A percentile compares a stretch with the other conserved stretches of the same genome.
Evolutionary conservation across 2,797 vertebrate genomes (phyloP).

Genomic region (Gymnoscopelus microlampas): DNA sequence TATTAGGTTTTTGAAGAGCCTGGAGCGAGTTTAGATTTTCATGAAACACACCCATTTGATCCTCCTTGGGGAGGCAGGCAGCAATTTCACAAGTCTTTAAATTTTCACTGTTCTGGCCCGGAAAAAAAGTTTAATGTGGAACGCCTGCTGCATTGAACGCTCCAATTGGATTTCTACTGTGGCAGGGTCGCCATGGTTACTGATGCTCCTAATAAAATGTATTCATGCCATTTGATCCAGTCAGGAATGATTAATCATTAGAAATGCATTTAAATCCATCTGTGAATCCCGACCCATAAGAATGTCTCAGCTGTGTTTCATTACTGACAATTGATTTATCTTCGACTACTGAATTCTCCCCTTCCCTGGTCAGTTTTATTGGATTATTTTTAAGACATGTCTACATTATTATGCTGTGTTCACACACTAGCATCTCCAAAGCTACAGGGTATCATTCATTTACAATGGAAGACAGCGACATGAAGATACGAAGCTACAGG

Average conservation of each 20-base stretch:
- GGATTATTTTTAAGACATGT: too few relatives aligned
- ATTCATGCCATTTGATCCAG: constrained; percentile 46
- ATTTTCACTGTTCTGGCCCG: constrained; percentile 30
- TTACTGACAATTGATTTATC: constrained; percentile 25
- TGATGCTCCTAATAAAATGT: constrained; percentile 21
- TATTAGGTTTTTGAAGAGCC: constrained; percentile 7
- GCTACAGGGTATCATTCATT: too few relatives aligned
- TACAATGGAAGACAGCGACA: too few relatives aligned
- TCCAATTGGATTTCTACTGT: constrained; percentile 41
- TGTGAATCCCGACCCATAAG: constrained; percentile 28
- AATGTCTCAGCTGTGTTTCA: constrained; percentile 36
- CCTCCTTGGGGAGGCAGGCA: constrained; percentile 41
- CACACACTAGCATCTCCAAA: too few relatives aligned
- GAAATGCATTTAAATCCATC: constrained; percentile 43
- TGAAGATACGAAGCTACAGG: too few relatives aligned
- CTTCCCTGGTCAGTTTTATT: too few relatives aligned
- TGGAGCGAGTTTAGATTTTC: constrained; percentile 19
- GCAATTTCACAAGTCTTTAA: constrained; percentile 44
- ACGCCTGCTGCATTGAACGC: constrained; percentile 29
- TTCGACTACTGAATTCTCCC: neutral
- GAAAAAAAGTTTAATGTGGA: constrained; percentile 33
- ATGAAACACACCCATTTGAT: constrained; percentile 46
- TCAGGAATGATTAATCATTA: neutral
- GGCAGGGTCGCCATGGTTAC: constrained; percentile 25
- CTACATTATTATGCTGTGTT: too few relatives aligned